Evolutionary conservation across 2,888 invertebrate species (phyloP), one percentile per base, ranked within the genome.

Genomic region (Meliscaeva auricollis): DNA sequence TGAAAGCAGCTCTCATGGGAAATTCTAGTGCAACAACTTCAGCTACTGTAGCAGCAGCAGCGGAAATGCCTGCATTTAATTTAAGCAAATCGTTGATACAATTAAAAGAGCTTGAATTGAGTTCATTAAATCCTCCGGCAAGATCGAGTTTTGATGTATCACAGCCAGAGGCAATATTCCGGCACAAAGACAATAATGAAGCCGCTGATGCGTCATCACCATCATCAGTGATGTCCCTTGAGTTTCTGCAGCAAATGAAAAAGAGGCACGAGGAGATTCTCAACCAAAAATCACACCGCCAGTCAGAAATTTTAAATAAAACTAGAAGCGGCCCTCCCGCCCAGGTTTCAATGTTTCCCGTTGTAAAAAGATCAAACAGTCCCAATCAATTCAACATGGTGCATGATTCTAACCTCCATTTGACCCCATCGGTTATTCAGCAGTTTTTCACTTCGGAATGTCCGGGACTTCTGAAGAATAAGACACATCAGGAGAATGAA

Each of bases 241-340:
- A 87, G 20, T 75, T 84, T 17, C 22, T 87, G 3, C 87, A 87
- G 17, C 78, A 84, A 70, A 78, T 88, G 41, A 77, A 87, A 46
- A 81, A 87, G 13, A 41, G 76, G 26, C 87, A 83, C 13, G 76
- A 82, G 26, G 69, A 66, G 4, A 66, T 80, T 6, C 17, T 70
- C 2, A 26, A 50, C 17, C 73, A 62, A 30, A 80, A 77, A 30
- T 62, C 68, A 7, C 38, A 58, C 17, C n/a, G 9, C 0, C 11
- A 32, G 6, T 2, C 1, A 13, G 35, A 58, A 7, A 17, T 35
- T 20, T 20, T 38, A n/a, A 32, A 56, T 26, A 41, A n/a, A n/a
- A 22, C 41, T 9, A n/a, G 5, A 11, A 8, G 11, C 9, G 11
- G n/a, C 13, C 22, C 73, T 11, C 48, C 52, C 41, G 32, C 46